Evolutionary conservation across 2,797 vertebrate genomes (phyloP), one percentile per base, ranked within the genome.

Genomic region (Sebastes goodei): DNA sequence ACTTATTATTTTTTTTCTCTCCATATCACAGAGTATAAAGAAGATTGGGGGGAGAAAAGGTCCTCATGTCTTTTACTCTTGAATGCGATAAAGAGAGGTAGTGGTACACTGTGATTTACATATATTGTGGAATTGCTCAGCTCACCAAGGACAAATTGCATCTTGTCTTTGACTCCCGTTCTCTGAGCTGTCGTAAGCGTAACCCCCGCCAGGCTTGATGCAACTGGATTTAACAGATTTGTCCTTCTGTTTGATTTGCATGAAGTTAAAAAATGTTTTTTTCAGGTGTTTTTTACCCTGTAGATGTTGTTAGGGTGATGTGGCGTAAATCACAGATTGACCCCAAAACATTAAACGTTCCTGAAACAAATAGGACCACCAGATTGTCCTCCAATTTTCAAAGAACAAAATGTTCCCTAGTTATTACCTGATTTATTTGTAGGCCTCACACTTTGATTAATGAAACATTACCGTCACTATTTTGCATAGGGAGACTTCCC

Each of bases 1-100:
- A 42, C 14, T 78, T 78, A 71, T 78, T 81, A 55, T 74, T 83
- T 73, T 83, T 73, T 79, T 64, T 82, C 46, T 79, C 59, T 77
- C 62, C 72, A 78, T 61, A 86, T 88, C 74, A 84, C 52, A 85
- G 86, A 80, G 78, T 74, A 64, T 71, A 74, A 70, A 75, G 57
- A 75, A 92, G 86, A 89, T 80, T 79, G 78, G 27, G 33, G 17
- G 32, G 38, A 62, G 67, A 74, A 71, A 71, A 77, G 72, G 65
- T 81, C 81, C 80, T 82, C 42, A n/a, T 89, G 80, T 91, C 56
- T 92, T 81, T 78, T 86, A 52, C 85, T 79, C 86, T 81, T 86
- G 72, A 90, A 79, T 75, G 82, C 88, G 87, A 90, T 92, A 80
- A 91, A 86, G 78, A 76, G 35, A 73, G 52, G 57, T 32, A 59